Percentiles rank a stretch among this genome's conserved stretches.
These are phyloP conservation scores for Adoxophyes honmai DNA, from an alignment of 1,140 invertebrate genomes.

Conservation along the genomic window DNA sequence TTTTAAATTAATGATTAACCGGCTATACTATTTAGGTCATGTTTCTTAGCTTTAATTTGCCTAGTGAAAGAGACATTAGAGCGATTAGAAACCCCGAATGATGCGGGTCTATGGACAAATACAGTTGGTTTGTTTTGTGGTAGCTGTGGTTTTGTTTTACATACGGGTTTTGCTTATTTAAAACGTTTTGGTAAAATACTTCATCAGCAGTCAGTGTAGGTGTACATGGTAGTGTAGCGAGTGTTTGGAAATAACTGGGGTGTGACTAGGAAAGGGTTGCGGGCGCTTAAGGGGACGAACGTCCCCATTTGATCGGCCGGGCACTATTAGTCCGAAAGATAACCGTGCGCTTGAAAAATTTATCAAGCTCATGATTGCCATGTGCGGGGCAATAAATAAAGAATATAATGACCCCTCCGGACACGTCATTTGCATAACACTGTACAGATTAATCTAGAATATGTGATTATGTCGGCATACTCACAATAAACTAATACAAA, in stretches of 20 bases:
- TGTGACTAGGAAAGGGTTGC: conserved; percentile 54
- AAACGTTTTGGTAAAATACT: too few species aligned
- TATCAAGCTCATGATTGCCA: conserved; percentile 5
- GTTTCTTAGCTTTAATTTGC: conserved; percentile 7
- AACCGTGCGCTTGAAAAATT: conserved; percentile 5
- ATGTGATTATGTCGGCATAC: neutral
- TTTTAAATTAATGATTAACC: conserved; percentile 24
- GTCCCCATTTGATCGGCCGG: conserved; percentile 35
- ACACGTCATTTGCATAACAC: conserved; percentile 13
- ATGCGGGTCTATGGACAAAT: neutral
- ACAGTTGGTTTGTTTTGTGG: neutral
- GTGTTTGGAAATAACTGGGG: conserved; percentile 45
- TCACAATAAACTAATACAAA: too few species aligned
- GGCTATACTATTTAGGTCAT: conserved; percentile 11
- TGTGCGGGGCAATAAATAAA: conserved; percentile 10
- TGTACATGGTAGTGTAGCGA: conserved; percentile 10
- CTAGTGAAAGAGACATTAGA: conserved; percentile 5
- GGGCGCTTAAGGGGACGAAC: conserved; percentile 50
- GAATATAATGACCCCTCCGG: conserved; percentile 11
- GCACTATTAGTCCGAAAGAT: conserved; percentile 25
- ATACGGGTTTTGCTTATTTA: too few species aligned
- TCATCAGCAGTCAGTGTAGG: neutral
- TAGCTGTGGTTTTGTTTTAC: neutral
- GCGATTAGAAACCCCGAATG: neutral
- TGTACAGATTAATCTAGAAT: conserved; percentile 14